These are phyloP conservation scores for Psix sp. DNA, from an alignment of 1,140 invertebrate species.

Conservation along the genomic window DNA sequence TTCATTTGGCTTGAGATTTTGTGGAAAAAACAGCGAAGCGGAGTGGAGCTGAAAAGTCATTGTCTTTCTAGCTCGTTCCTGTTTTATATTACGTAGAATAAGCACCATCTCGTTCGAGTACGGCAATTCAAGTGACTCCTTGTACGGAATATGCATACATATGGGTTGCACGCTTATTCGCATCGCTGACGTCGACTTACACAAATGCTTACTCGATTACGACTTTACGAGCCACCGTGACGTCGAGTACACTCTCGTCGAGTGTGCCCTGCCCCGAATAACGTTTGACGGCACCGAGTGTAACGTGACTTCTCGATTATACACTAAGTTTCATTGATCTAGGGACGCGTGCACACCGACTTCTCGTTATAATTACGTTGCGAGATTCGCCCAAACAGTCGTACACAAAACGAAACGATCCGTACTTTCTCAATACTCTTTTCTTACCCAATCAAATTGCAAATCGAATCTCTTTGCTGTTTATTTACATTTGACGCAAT, in stretches of 20 bases:
- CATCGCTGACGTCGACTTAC: slow-evolving; percentile 53
- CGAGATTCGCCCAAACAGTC: too few species aligned
- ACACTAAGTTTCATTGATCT: slow-evolving; percentile 33
- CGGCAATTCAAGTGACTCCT: slow-evolving; percentile 46
- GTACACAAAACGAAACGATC: too few species aligned
- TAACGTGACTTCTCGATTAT: slow-evolving; percentile 49
- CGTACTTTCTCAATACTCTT: too few species aligned
- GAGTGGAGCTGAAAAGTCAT: slow-evolving; percentile 3
- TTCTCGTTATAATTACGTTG: slow-evolving; percentile 12
- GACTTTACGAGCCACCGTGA: slow-evolving; percentile 45
- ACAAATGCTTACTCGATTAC: slow-evolving; percentile 50
- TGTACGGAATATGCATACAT: slow-evolving; percentile 52
- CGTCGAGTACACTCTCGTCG: slow-evolving; percentile 39
- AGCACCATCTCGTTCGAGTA: slow-evolving; percentile 41
- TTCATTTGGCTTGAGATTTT: not conserved
- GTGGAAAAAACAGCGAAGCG: not conserved
- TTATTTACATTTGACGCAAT: too few species aligned
- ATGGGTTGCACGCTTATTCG: slow-evolving; percentile 51
- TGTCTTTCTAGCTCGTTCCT: slow-evolving; percentile 9
- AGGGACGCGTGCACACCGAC: slow-evolving; percentile 15
- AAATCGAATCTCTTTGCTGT: too few species aligned
- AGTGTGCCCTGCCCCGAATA: slow-evolving; percentile 33
- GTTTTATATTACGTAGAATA: slow-evolving; percentile 34
- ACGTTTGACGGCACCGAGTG: slow-evolving; percentile 35
- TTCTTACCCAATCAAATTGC: too few species aligned